Evolutionary conservation across 2,888 invertebrate genomes (phyloP).

Genomic region (Oscheius onirici): DNA sequence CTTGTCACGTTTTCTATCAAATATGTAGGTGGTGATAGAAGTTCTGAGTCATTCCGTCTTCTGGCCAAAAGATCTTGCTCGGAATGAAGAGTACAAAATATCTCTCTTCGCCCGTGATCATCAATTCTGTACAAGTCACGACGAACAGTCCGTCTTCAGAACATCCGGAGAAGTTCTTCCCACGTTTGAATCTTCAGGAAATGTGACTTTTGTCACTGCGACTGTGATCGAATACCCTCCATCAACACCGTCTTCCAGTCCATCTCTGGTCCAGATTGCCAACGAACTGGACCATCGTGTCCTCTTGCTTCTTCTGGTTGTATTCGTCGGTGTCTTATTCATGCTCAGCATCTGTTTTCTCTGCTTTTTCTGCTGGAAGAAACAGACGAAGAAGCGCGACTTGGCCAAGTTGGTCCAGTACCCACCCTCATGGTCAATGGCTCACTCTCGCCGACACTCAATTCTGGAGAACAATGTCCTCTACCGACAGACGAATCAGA

Average conservation of each 20-base stretch:
- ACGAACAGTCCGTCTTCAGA: conserved; percentile 40
- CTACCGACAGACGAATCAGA: conserved; percentile 48
- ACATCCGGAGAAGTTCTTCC: conserved; percentile 10
- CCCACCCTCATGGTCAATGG: conserved; percentile 23
- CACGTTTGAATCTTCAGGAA: neutral
- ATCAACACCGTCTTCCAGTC: neutral
- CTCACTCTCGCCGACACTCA: conserved; percentile 46
- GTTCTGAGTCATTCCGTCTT: neutral
- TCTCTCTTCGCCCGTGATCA: conserved; percentile 49
- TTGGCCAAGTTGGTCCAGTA: conserved; percentile 35
- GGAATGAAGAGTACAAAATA: conserved; percentile 38
- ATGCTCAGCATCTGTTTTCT: conserved; percentile 39
- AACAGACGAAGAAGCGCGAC: conserved; percentile 12
- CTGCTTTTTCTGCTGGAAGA: conserved; percentile 21
- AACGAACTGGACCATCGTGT: neutral
- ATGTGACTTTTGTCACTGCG: conserved; percentile 35
- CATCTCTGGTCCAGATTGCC: neutral
- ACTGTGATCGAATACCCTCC: conserved; percentile 26
- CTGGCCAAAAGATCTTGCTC: conserved; percentile 29
- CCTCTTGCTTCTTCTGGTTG: neutral
- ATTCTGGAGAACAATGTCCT: conserved; percentile 64
- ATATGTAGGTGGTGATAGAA: neutral
- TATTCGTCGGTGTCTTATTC: conserved; percentile 35
- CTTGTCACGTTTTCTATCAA: neutral
- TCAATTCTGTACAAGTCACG: conserved; percentile 49